Evolutionary conservation across 2,797 vertebrate genomes (phyloP), one percentile per base, ranked within the genome.

Genomic region (Takifugu ocellatus): DNA sequence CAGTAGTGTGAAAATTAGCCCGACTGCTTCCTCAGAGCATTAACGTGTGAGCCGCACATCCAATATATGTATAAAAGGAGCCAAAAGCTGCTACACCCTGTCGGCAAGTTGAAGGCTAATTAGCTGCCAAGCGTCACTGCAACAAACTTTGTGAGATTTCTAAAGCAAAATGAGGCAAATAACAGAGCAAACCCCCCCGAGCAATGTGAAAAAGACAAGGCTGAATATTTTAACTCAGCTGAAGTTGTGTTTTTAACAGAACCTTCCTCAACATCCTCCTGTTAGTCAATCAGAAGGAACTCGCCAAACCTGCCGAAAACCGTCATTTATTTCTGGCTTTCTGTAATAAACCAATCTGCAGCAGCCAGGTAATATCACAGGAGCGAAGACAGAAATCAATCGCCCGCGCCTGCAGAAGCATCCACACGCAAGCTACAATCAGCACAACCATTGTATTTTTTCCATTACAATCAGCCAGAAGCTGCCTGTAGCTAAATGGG

Each of bases 71-170:
- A 71, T 59, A 46, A 21, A 44, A 17, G 17, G 16, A 21, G 15
- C 17, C 16, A 46, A 56, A 78, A 47, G 39, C 48, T 49, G 25
- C 44, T n/a, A 45, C 44, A 46, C 48, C 59, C 26, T 45, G 44
- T 7, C 54, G 33, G 57, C 36, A 44, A 70, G 26, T 27, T 57
- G 46, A 63, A 75, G 56, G 60, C 56, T 60, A 80, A 80, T 76
- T 75, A 69, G 50, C 43, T 56, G 21, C 36, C 11, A 11, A 63
- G 49, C 56, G 54, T 66, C 60, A 57, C 21, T 14, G 24, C 57
- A 66, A 60, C 33, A 62, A 70, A 71, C 57, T 63, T 54, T 59
- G 33, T 33, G 16, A 51, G 7, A 21, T 61, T 50, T 59, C 60
- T 25, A 15, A 63, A 70, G 62, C 27, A 51, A 68, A 73, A 57